Evolutionary conservation across 2,113 vertebrate genomes (phyloP), one percentile per base, ranked within the genome.

Genomic region (Lepus europaeus): DNA sequence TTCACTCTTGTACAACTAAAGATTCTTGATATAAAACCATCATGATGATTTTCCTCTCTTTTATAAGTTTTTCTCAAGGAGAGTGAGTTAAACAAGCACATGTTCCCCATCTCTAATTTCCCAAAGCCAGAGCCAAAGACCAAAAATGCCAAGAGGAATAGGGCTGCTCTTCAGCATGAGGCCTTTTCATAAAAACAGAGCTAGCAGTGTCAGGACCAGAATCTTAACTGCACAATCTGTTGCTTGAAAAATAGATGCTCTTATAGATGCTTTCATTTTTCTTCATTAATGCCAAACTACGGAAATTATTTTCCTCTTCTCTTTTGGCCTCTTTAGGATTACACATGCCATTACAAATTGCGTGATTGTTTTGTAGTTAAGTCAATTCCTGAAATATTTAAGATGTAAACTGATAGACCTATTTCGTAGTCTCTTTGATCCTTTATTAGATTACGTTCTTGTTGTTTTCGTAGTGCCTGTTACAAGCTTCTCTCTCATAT

Each of bases 1-100:
- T 96, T 80, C 25, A 72, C 33, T 66, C 61, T 49, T 39, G 9
- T 83, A 87, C 83, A 90, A 90, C 36, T 87, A 53, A 90, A 94
- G 77, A 69, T 64, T 87, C 27, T 73, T 81, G 61, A 85, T 82
- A 85, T 73, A 36, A 77, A 94, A 77, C 10, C 27, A 63, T 66
- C 45, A 14, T 72, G 88, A 97, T 76, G 31, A 77, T 87, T 83
- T 91, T 29, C 79, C 51, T 77, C 76, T 73, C 36, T 87, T 27
- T 77, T n/a, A 29, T 66, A 33, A 23, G 36, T 79, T 51, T 92
- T 76, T 72, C 53, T 73, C 61, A 53, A 79, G 86, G 77, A 73
- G 3, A 39, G 45, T 87, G 11, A 69, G 61, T 93, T 91, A 74
- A 90, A 61, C 16, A 90, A 39, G 45, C 33, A 61, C 3, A 0